Base-by-base conservation (phyloP, 2,888 invertebrate genomes). In the Lordiphosa fenestrarum region DNA sequence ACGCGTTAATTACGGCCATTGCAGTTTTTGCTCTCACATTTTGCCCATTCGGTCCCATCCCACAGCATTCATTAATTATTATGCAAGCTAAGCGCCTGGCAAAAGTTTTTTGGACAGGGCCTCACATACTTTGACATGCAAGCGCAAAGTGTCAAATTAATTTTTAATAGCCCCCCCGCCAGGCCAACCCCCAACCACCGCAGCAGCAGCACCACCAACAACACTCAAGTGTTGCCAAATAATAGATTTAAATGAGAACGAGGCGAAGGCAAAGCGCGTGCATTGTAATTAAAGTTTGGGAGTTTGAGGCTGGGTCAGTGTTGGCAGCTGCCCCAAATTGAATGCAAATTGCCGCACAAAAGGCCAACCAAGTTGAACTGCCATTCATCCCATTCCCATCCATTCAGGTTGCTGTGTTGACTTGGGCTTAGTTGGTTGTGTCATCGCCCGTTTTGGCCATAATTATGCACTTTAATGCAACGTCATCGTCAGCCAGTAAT, bases 221-320 rank as follows among this genome's bases (percentile, higher is more conserved):
- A 41, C 50, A 39, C 51, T 55, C 69, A 71, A 78, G 74, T 77
- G 71, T 69, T 77, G 76, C 74, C 74, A 82, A 85, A 84, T 85
- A 86, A 86, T 86, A 81, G 82, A 86, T 85, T 85, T 85, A 85
- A 86, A 86, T 73, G 80, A 75, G 56, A 52, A 53, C 46, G 23
- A 40, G 40, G 41, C 38, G 40, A 4, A 33, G 41, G 30, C 40
- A 36, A 7, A 46, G 39, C 39, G 66, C 50, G 59, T 67, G 73
- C 63, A 67, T 64, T 80, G 68, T 83, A 81, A 81, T 81, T 81
- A 81, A 81, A 81, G 75, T 70, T 65, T 63, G 56, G 54, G 46
- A 49, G 19, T 54, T 42, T 10, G 39, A 25, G 49, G 65, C 30
- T 30, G 30, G 64, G 68, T 55, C 66, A 66, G 33, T n/a, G 21